Percentiles rank a stretch among this genome's conserved stretches.
phyloP scores from a whole-genome alignment of 2,888 invertebrate species.

The Hirtodrosophila histrioides region DNA sequence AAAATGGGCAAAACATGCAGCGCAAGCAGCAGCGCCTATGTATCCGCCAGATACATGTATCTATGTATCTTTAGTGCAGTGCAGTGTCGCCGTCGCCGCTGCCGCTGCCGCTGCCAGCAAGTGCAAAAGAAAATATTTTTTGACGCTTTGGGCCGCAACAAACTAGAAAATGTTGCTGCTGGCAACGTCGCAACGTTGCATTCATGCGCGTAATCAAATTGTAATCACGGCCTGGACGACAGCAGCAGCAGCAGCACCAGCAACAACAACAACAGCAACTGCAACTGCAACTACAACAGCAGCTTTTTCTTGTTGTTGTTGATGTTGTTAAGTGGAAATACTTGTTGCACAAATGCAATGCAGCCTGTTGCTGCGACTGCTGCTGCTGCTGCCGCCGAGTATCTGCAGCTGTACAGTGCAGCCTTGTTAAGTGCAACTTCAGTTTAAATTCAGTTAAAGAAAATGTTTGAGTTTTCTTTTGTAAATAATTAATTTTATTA shows the following conservation, averaged over 20 bases:
- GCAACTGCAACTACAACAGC: constrained; percentile 32
- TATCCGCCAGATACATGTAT: constrained; percentile 76
- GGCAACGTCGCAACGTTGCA: constrained; percentile 70
- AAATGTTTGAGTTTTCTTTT: too few species aligned
- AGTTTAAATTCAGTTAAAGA: too few species aligned
- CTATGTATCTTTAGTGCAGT: constrained; percentile 39
- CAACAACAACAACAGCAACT: constrained; percentile 26
- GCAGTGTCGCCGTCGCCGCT: constrained; percentile 30
- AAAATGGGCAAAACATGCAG: constrained; percentile 81
- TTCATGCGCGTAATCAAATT: constrained; percentile 81
- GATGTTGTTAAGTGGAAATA: constrained; percentile 81
- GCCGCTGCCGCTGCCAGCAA: constrained; percentile 53
- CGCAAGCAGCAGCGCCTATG: constrained; percentile 63
- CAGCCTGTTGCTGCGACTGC: constrained; percentile 54
- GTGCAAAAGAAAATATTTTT: constrained; percentile 81
- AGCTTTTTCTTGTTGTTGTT: constrained; percentile 53
- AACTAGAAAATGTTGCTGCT: constrained; percentile 69
- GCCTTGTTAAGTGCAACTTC: constrained; percentile 20
- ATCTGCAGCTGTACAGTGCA: constrained; percentile 67
- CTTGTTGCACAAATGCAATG: constrained; percentile 82
- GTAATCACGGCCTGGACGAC: constrained; percentile 76
- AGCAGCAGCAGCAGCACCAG: constrained; percentile 11
- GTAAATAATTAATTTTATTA: too few species aligned
- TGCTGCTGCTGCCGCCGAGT: constrained; percentile 33
- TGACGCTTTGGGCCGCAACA: constrained; percentile 70